Evolutionary conservation across 2,113 vertebrate species (phyloP).

Genomic region (Erythrolamprus reginae): DNA sequence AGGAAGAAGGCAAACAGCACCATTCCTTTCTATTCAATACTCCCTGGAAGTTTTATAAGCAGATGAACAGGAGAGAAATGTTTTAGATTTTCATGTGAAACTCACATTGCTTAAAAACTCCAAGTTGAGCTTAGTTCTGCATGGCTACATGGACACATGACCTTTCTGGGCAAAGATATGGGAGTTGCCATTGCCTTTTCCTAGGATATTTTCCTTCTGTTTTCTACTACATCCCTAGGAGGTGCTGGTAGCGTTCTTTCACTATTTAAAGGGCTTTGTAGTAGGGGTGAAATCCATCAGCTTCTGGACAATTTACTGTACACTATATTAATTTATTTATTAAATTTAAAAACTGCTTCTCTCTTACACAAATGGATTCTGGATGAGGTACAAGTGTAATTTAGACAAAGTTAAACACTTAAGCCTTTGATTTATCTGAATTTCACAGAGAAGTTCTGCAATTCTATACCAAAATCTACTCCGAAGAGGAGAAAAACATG

Average conservation of each 20-base stretch:
- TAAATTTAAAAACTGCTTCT: not conserved
- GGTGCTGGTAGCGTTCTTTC: not conserved
- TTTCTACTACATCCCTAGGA: not conserved
- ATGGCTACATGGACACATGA: not conserved
- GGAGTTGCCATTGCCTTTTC: not conserved
- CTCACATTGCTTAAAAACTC: not conserved
- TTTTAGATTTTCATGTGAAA: not conserved
- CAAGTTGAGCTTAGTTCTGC: not conserved
- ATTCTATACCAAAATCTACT: not conserved
- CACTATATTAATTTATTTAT: not conserved
- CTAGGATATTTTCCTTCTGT: not conserved
- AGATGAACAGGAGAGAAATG: not conserved
- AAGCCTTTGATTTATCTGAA: not conserved
- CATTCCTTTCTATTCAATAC: conserved; percentile 17
- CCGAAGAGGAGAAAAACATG: not conserved
- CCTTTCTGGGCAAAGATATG: not conserved
- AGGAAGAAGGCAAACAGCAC: not conserved
- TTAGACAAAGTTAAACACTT: not conserved
- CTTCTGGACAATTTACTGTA: no score
- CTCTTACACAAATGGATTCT: not conserved
- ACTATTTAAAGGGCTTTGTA: no score
- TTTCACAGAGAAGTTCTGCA: not conserved
- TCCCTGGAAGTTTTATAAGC: conserved; percentile 23
- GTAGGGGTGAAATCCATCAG: no score
- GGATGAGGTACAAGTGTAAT: not conserved